phyloP scores from a whole-genome alignment of 2,888 invertebrate species.

The Cephus spinipes region DNA sequence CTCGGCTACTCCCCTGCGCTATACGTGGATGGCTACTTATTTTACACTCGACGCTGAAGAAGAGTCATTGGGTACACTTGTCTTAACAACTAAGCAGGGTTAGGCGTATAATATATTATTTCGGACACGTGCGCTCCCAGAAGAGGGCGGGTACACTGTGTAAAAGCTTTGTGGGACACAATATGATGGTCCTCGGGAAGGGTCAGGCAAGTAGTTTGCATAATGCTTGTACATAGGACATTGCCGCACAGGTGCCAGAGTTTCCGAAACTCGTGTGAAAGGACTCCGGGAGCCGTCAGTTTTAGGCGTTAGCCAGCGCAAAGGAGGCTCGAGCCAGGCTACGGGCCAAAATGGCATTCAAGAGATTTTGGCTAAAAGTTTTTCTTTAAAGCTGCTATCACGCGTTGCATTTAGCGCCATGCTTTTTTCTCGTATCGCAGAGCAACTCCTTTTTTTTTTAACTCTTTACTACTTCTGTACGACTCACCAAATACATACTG shows the following conservation, averaged over 20 bases:
- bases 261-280: conserved; percentile 10
- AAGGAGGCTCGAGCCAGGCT: not conserved
- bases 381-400: not conserved
- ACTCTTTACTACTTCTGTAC: not conserved
- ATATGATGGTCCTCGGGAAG: conserved; percentile 39
- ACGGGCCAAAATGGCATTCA: not conserved
- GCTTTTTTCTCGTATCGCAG: not conserved
- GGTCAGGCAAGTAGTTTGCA: conserved; percentile 51
- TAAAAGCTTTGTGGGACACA: conserved; percentile 38
- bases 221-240: conserved; percentile 38
- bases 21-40: not conserved
- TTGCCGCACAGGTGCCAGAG: conserved; percentile 11
- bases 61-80: not conserved
- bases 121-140: conserved; percentile 9
- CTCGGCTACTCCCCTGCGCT: not conserved
- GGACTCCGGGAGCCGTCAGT: not conserved
- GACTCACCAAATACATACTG: not conserved
- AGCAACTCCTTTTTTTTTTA: not conserved
- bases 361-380: not conserved
- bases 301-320: conserved; percentile 1
- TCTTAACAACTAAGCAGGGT: not conserved
- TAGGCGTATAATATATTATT: conserved; percentile 14
- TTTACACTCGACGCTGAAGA: not conserved
- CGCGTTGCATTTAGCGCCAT: not conserved
- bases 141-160: not conserved